Evolutionary conservation across 2,888 invertebrate genomes (phyloP).

Genomic region (Dastarcus helophoroides): DNA sequence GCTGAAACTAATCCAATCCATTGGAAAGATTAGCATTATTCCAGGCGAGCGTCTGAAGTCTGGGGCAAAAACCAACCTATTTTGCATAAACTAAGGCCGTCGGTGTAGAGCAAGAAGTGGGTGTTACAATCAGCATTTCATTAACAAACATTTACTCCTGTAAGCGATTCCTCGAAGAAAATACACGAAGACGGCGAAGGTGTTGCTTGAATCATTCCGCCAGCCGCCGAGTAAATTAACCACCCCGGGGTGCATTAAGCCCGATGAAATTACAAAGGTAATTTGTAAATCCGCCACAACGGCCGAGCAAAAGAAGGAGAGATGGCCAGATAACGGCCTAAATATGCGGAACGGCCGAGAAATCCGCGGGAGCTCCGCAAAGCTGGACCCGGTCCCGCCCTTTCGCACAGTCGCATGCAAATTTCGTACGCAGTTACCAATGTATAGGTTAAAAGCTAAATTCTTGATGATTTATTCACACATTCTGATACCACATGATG

Average conservation of each 20-base stretch:
- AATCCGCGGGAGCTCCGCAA: slow-evolving; percentile 1
- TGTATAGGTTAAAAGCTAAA: not conserved
- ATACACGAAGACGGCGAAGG: not conserved
- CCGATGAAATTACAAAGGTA: slow-evolving; percentile 1
- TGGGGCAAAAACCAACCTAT: too few relatives aligned
- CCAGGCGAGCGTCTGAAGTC: too few relatives aligned
- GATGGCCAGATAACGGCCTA: slow-evolving; percentile 1
- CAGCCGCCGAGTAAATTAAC: not conserved
- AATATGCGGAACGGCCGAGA: slow-evolving; percentile 2
- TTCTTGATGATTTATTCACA: too few relatives aligned
- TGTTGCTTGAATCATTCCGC: not conserved
- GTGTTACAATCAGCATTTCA: slow-evolving; percentile 1
- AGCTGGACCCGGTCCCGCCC: not conserved
- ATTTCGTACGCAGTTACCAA: not conserved
- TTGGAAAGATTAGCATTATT: too few relatives aligned
- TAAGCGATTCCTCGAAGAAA: not conserved
- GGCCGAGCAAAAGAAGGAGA: not conserved
- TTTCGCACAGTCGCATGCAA: slow-evolving; percentile 1
- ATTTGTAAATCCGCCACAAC: not conserved
- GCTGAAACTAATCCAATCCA: too few relatives aligned
- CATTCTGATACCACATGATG: too few relatives aligned
- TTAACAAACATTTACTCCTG: slow-evolving; percentile 1
- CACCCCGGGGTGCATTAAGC: not conserved
- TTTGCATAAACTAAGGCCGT: too few relatives aligned
- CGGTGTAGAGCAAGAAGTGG: slow-evolving; percentile 2